phyloP scores from a whole-genome alignment of 1,140 invertebrate species.

The Dinoponera quadriceps region DNA sequence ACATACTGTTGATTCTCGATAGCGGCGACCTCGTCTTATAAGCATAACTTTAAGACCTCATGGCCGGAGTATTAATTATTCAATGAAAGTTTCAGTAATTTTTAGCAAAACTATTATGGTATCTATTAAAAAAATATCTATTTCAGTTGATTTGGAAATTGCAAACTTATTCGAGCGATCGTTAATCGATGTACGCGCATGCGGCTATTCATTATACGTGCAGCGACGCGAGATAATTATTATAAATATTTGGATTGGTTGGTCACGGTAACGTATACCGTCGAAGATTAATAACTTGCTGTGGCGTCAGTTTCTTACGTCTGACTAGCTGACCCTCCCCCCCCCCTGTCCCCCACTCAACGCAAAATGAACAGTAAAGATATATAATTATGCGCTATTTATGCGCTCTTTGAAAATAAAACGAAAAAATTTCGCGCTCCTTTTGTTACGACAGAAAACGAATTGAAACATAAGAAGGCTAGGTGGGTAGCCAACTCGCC shows the following conservation, averaged over 20 bases:
- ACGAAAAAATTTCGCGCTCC: no score
- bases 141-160: no score
- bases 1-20: background rate
- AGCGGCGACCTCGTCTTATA: background rate
- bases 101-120: background rate
- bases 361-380: no score
- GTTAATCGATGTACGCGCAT: background rate
- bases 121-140: background rate
- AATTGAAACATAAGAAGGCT: no score
- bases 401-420: no score
- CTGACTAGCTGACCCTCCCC: no score
- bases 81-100: background rate
- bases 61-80: background rate
- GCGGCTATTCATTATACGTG: background rate
- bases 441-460: no score
- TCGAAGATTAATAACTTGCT: background rate
- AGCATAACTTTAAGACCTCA: background rate
- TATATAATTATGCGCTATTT: no score
- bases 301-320: no score
- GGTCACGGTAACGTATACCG: background rate
- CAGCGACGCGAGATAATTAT: background rate
- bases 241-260: background rate
- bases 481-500: no score
- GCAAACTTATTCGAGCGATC: no score
- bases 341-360: no score